Evolutionary conservation across 2,113 vertebrate species (phyloP).

Genomic region (Labrus mixtus): DNA sequence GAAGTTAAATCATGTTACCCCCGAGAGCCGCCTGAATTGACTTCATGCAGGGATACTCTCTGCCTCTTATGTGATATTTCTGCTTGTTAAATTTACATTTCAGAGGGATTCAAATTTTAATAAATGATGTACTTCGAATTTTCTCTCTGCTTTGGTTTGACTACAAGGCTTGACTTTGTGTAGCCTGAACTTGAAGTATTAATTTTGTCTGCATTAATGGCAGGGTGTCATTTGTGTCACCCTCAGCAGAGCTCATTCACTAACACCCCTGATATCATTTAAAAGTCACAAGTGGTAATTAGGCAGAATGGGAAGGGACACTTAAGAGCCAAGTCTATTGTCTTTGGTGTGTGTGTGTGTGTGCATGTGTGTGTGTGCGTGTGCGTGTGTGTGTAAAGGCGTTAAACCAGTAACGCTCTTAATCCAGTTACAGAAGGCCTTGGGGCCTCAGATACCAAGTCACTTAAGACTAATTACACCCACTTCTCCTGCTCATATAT

Average conservation of each 20-base stretch:
- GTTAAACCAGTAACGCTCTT: slow-evolving; percentile 30
- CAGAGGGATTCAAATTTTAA: background rate
- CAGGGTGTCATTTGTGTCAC: slow-evolving; percentile 25
- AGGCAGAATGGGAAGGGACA: slow-evolving; percentile 30
- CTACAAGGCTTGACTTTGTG: background rate
- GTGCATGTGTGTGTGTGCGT: slow-evolving; percentile 6
- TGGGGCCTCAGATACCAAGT: slow-evolving; percentile 21
- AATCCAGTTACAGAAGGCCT: slow-evolving; percentile 54
- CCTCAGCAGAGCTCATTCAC: slow-evolving; percentile 22
- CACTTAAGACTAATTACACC: slow-evolving; percentile 55
- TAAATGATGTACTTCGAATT: background rate
- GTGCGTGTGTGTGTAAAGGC: slow-evolving; percentile 14
- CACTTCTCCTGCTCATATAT: slow-evolving; percentile 38
- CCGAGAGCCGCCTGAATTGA: background rate
- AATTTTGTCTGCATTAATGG: slow-evolving; percentile 15
- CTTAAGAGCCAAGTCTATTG: slow-evolving; percentile 31
- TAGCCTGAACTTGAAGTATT: background rate
- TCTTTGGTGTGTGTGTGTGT: background rate
- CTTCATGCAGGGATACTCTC: background rate
- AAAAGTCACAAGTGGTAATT: slow-evolving; percentile 44
- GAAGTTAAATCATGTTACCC: background rate
- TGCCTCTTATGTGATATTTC: background rate
- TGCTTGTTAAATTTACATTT: background rate
- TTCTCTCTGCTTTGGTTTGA: background rate
- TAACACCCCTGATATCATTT: slow-evolving; percentile 39